phyloP scores from a whole-genome alignment of 2,797 vertebrate genomes.

The Toxotes lorentzi region DNA sequence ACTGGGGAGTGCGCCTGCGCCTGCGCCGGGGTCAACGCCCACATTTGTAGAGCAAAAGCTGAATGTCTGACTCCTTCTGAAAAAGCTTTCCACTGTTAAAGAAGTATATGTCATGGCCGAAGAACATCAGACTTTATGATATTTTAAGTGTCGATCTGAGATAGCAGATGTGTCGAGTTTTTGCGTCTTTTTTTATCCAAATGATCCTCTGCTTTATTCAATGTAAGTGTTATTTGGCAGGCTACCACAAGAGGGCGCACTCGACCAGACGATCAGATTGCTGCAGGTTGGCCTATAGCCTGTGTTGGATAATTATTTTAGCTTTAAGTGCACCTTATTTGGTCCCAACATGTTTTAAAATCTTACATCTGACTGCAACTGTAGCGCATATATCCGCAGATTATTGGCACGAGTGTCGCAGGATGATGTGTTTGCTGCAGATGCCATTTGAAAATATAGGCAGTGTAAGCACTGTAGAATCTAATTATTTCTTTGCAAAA shows the following conservation, averaged over 20 bases:
- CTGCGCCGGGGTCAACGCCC: constrained; percentile 39
- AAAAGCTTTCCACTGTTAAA: neutral
- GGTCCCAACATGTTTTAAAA: constrained; percentile 94
- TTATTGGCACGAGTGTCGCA: constrained; percentile 91
- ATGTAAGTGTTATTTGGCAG: accelerated
- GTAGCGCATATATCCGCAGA: constrained; percentile 86
- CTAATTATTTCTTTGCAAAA: constrained; percentile 99
- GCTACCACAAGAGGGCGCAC: constrained; percentile 60
- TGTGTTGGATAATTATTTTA: constrained; percentile 69
- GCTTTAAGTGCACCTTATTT: constrained; percentile 87
- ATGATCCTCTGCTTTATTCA: neutral
- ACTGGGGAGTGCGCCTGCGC: constrained; percentile 18
- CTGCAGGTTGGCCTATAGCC: constrained; percentile 26
- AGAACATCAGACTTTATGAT: accelerated
- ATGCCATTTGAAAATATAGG: constrained; percentile 99
- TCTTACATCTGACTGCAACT: constrained; percentile 85
- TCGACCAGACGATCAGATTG: constrained; percentile 22
- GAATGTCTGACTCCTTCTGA: neutral
- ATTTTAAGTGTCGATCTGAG: neutral
- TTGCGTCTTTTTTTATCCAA: neutral
- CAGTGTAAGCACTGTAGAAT: constrained; percentile 99
- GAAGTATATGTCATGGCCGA: neutral
- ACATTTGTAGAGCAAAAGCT: neutral
- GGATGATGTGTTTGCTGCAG: constrained; percentile 92
- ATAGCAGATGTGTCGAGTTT: neutral